Base-by-base conservation (phyloP, 1,140 invertebrate species). In the Varroa destructor region DNA sequence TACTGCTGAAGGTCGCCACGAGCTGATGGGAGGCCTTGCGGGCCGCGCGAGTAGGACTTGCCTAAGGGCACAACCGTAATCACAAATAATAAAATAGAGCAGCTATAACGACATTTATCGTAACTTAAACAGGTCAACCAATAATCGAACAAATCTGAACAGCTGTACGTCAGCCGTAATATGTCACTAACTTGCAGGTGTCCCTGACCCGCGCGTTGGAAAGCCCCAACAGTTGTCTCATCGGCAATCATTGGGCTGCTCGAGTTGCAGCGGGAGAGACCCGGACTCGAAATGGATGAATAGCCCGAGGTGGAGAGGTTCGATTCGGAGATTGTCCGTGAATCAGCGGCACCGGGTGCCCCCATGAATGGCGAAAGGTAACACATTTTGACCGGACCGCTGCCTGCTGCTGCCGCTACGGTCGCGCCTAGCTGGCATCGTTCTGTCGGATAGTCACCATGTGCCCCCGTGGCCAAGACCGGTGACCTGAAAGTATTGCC, bases 261-360 rank as follows among this genome's bases (percentile, higher is more conserved):
- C 0, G 87, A 88, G 8, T 87, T 86, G 77, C 87, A 88, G 61
- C 87, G 80, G 0, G 87, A 88, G 1, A 87, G 86, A 1, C 87
- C 87, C 0, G 87, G 87, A 79, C 86, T 87, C 1, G 87, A 87
- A 85, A 89, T 88, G 3, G 87, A 88, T 73, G 86, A 87, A 76
- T 89, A 89, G n/a, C 88, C 88, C 0, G 87, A 88, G 8, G 87
- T 88, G 73, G 87, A 88, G 37, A 89, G 79, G 79, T 89, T 89
- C 0, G 87, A 88, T 79, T 89, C 87, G 0, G 87, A 89, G 14
- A 87, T 86, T 14, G 86, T 76, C 43, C 75, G 85, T 75, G 87
- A 81, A 75, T 87, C 86, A 10, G 85, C 83, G 74, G 85, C 78
- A 8, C 84, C 82, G 42, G 85, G 84, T 81, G 87, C 86, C 0